Percentiles rank a stretch among this genome's conserved stretches.
Conservation (phyloP, 2,113 vertebrate genomes). For the Cacatua alba region DNA sequence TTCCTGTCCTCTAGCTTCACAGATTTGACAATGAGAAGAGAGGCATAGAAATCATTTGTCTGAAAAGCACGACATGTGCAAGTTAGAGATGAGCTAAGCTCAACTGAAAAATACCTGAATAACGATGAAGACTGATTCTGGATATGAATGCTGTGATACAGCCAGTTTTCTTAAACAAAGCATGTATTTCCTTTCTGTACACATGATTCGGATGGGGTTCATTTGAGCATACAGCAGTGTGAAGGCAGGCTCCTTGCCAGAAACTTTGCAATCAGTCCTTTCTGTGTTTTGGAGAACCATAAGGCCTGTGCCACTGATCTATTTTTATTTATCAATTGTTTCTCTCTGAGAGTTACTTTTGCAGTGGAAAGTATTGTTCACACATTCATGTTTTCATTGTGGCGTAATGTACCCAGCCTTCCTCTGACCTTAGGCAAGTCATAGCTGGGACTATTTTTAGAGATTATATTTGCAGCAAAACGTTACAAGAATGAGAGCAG, state of each 20-base stretch:
- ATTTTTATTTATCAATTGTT: neutral
- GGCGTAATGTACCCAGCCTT: slow-evolving; percentile 36
- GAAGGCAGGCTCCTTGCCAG: neutral
- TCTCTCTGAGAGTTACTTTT: neutral
- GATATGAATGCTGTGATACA: neutral
- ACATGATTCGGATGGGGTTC: neutral
- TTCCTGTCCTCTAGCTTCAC: neutral
- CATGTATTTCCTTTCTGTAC: neutral
- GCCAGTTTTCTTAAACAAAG: neutral
- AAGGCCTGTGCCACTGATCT: neutral
- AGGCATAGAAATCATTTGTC: neutral
- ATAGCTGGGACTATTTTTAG: slow-evolving; percentile 68
- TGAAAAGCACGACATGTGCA: neutral
- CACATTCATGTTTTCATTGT: neutral
- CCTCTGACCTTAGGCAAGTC: slow-evolving; percentile 66
- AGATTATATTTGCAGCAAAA: slow-evolving; percentile 60
- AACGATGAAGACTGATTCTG: neutral
- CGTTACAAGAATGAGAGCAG: slow-evolving; percentile 55
- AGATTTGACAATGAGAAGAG: neutral
- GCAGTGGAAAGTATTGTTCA: slow-evolving; percentile 56
- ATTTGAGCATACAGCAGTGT: neutral
- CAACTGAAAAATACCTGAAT: neutral
- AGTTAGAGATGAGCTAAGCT: neutral
- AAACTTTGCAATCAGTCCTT: neutral
- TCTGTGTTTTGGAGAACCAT: neutral